A percentile compares a stretch with the other conserved stretches of the same genome.
These are phyloP conservation scores for Setipinna tenuifilis DNA, from an alignment of 2,797 vertebrate species.

Conservation along the genomic window DNA sequence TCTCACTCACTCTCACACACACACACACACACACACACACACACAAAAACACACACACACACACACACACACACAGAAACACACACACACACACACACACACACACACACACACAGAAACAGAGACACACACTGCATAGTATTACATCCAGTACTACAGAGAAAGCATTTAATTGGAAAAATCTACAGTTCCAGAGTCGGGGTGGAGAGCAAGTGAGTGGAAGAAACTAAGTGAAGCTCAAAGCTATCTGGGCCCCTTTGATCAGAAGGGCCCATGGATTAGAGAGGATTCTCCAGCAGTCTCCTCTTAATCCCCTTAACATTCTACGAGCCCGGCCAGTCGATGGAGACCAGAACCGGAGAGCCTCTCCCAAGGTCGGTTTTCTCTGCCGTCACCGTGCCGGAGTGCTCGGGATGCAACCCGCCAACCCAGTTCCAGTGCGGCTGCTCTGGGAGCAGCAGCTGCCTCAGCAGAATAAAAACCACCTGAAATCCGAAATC, in stretches of 20 bases:
- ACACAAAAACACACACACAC: background rate
- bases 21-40: background rate
- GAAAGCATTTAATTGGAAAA: constrained; percentile 59
- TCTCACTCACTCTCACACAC: too few relatives aligned
- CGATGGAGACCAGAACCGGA: constrained; percentile 55
- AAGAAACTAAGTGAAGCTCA: constrained; percentile 58
- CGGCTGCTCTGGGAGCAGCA: background rate
- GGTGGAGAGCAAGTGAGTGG: constrained; percentile 42
- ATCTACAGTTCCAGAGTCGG: constrained; percentile 46
- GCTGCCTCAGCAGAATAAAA: background rate
- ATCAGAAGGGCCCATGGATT: constrained; percentile 70
- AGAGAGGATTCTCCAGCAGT: constrained; percentile 68
- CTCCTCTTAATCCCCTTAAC: constrained; percentile 59
- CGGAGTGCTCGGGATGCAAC: background rate
- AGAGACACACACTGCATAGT: constrained; percentile 42
- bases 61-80: background rate
- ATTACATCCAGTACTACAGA: constrained; percentile 50
- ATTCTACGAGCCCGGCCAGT: constrained; percentile 61
- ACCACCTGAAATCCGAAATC: background rate
- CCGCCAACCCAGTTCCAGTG: background rate
- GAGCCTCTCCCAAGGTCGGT: constrained; percentile 27
- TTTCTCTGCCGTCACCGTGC: background rate
- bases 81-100: background rate
- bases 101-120: constrained; percentile 28
- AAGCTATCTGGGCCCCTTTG: constrained; percentile 68